Percentiles rank a stretch among this genome's conserved stretches.
Evolutionary conservation across 1,140 invertebrate genomes (phyloP).

Genomic region (Ips nitidus): DNA sequence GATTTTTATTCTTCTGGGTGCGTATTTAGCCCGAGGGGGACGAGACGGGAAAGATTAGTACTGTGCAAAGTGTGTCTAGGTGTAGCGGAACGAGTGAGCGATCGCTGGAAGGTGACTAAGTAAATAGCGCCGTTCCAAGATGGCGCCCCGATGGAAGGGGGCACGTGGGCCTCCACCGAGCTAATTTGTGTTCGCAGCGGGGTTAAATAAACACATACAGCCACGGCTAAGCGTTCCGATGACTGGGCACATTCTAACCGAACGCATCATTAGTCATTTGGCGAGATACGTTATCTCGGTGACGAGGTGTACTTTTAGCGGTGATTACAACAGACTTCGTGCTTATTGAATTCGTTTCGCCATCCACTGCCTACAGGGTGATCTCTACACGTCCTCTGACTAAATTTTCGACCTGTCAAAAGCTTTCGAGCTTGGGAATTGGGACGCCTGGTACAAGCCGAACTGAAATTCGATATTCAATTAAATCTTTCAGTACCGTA

Average conservation of each 20-base stretch:
- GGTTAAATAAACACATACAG: slow-evolving; percentile 61
- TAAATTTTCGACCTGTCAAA: background rate
- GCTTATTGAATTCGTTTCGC: slow-evolving; percentile 37
- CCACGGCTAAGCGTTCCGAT: slow-evolving; percentile 63
- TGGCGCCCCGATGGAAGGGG: slow-evolving; percentile 16
- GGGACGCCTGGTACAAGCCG: slow-evolving; percentile 14
- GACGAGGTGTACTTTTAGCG: slow-evolving; percentile 48
- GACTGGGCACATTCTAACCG: slow-evolving; percentile 60
- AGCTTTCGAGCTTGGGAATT: background rate
- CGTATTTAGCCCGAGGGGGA: background rate
- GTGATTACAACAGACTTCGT: slow-evolving; percentile 43
- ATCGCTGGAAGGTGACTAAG: slow-evolving; percentile 14
- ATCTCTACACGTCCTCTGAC: background rate
- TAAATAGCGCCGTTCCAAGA: slow-evolving; percentile 15
- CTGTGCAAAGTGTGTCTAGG: background rate
- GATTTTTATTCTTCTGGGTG: slow-evolving; percentile 18
- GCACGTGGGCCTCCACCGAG: slow-evolving; percentile 36
- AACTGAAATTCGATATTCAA: slow-evolving; percentile 34
- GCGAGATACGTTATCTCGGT: slow-evolving; percentile 48
- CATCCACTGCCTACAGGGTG: slow-evolving; percentile 22
- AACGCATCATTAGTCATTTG: slow-evolving; percentile 50
- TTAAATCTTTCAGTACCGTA: slow-evolving; percentile 32
- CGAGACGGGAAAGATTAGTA: background rate
- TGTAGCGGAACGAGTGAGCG: background rate
- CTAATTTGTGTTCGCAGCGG: slow-evolving; percentile 67